Conservation (phyloP, 1,140 invertebrate genomes). For the Eumaeus atala region DNA sequence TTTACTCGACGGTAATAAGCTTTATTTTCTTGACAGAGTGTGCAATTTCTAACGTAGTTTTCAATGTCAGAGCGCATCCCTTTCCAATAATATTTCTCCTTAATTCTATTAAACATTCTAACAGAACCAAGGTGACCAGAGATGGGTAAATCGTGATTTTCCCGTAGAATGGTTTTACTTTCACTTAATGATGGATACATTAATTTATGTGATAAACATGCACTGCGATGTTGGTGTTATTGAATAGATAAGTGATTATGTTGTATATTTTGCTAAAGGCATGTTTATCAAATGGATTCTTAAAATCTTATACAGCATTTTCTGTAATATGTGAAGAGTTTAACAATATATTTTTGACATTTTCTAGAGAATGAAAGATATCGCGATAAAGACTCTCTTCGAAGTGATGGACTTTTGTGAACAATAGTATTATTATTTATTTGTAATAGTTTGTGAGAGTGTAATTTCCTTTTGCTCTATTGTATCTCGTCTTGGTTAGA, state of each 20-base stretch:
- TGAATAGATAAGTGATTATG: constrained; percentile 23
- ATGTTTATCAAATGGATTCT: constrained; percentile 23
- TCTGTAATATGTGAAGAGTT: not conserved
- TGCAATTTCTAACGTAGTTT: constrained; percentile 26
- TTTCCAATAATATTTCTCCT: constrained; percentile 28
- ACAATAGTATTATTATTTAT: constrained; percentile 5
- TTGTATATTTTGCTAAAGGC: constrained; percentile 24
- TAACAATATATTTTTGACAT: not conserved
- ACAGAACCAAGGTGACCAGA: constrained; percentile 16
- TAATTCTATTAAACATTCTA: constrained; percentile 25
- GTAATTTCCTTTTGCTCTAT: constrained; percentile 18
- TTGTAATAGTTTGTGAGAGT: constrained; percentile 9
- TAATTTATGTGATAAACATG: constrained; percentile 20
- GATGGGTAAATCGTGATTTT: constrained; percentile 20
- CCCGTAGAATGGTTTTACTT: constrained; percentile 21
- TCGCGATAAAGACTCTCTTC: constrained; percentile 1
- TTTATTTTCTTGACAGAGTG: constrained; percentile 27
- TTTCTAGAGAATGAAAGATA: constrained; percentile 1
- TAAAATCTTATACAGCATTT: constrained; percentile 21
- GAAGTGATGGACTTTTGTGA: not conserved
- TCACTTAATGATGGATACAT: constrained; percentile 24
- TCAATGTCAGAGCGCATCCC: constrained; percentile 28
- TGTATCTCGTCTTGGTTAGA: constrained; percentile 8
- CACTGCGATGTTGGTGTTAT: constrained; percentile 13
- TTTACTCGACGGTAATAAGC: constrained; percentile 22